phyloP scores from a whole-genome alignment of 2,888 invertebrate genomes.

The Selenia dentaria region DNA sequence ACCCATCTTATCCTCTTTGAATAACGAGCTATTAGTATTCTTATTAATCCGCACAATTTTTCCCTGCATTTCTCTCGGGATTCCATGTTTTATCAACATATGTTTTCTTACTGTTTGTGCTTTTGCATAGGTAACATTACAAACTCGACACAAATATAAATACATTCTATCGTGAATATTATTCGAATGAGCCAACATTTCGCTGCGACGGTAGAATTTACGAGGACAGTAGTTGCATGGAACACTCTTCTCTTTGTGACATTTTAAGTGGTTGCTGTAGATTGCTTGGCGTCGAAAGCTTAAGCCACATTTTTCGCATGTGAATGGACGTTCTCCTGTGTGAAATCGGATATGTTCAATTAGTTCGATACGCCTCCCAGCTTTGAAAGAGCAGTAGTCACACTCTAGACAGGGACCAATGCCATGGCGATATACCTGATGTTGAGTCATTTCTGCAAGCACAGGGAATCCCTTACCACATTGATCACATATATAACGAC shows the following conservation, averaged over 20 bases:
- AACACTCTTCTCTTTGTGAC: constrained; percentile 64
- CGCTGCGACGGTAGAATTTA: constrained; percentile 54
- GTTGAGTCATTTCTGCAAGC: constrained; percentile 52
- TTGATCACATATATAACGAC: constrained; percentile 66
- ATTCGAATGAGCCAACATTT: constrained; percentile 65
- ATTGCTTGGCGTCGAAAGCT: constrained; percentile 67
- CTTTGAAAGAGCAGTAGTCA: constrained; percentile 64
- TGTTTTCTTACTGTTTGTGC: constrained; percentile 63
- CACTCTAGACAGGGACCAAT: constrained; percentile 62
- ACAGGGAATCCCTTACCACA: constrained; percentile 68
- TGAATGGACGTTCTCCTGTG: constrained; percentile 70
- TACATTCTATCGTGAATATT: constrained; percentile 65
- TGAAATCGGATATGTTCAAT: constrained; percentile 68
- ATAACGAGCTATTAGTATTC: constrained; percentile 23
- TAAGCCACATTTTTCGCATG: constrained; percentile 72
- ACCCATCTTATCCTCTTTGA: constrained; percentile 14
- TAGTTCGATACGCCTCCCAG: constrained; percentile 55
- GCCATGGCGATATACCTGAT: constrained; percentile 60
- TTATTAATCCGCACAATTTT: constrained; percentile 57
- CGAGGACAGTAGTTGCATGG: constrained; percentile 64
- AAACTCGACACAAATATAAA: constrained; percentile 61
- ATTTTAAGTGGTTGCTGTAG: constrained; percentile 70
- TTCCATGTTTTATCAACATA: constrained; percentile 63
- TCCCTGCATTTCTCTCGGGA: constrained; percentile 67
- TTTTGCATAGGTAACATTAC: constrained; percentile 66